These are phyloP conservation scores for Perodicticus potto DNA, from an alignment of 2,797 vertebrate species.

Conservation along the genomic window DNA sequence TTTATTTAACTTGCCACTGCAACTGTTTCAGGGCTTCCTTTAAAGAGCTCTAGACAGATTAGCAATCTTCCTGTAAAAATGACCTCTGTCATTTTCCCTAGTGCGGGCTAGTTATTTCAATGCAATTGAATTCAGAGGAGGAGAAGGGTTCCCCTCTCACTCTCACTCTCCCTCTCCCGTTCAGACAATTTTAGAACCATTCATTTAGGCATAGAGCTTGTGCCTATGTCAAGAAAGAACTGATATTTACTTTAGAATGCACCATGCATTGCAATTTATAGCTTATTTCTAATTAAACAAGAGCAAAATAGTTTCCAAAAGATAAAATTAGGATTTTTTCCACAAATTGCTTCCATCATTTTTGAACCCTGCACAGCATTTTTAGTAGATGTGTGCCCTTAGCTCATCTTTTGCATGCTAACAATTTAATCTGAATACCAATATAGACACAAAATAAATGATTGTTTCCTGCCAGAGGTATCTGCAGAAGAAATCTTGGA, in stretches of 20 bases:
- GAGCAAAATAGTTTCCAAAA: conserved; percentile 80
- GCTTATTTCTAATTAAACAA: conserved; percentile 87
- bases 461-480: conserved; percentile 93
- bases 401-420: conserved; percentile 90
- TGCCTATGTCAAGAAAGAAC: conserved; percentile 20
- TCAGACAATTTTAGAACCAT: conserved; percentile 78
- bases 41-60: conserved; percentile 82
- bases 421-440: conserved; percentile 99
- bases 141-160: neutral
- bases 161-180: neutral
- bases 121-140: conserved; percentile 73
- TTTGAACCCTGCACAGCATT: conserved; percentile 91
- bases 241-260: conserved; percentile 73
- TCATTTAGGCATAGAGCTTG: conserved; percentile 75
- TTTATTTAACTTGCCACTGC: conserved; percentile 81
- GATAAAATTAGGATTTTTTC: conserved; percentile 67
- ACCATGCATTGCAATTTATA: conserved; percentile 68
- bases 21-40: conserved; percentile 82
- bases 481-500: conserved; percentile 91
- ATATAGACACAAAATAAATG: conserved; percentile 97
- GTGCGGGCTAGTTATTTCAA: conserved; percentile 81
- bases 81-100: conserved; percentile 81
- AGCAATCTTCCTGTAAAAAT: conserved; percentile 83
- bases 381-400: conserved; percentile 90
- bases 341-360: conserved; percentile 91